A percentile compares a stretch with the other conserved stretches of the same genome.
These are phyloP conservation scores for Drosophila fuyamai DNA, from an alignment of 1,140 invertebrate genomes.

Conservation along the genomic window DNA sequence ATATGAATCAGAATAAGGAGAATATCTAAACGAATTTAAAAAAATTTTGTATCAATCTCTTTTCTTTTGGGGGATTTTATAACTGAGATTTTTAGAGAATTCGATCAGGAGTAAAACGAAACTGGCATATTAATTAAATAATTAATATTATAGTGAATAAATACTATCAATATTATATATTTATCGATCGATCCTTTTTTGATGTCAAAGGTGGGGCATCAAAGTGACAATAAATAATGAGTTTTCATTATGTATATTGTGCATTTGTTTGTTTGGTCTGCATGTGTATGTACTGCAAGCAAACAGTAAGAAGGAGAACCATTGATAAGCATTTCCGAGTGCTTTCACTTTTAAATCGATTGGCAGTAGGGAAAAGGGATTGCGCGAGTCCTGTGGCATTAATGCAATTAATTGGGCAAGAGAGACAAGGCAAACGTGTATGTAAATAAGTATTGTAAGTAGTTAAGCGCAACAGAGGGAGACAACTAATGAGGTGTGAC, in stretches of 20 bases:
- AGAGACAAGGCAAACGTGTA: conserved; percentile 43
- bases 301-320: background rate
- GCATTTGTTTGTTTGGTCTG: conserved; percentile 29
- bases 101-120: too few relatives aligned
- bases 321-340: conserved; percentile 32
- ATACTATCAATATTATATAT: background rate
- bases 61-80: too few relatives aligned
- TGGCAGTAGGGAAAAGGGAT: background rate
- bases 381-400: conserved; percentile 17
- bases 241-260: conserved; percentile 31
- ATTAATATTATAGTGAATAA: too few relatives aligned
- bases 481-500: conserved; percentile 70
- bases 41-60: too few relatives aligned
- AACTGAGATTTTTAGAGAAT: too few relatives aligned
- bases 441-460: conserved; percentile 61
- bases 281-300: background rate
- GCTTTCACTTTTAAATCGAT: conserved; percentile 38
- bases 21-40: too few relatives aligned
- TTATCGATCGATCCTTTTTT: conserved; percentile 3
- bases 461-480: conserved; percentile 48
- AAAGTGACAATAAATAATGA: conserved; percentile 58
- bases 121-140: too few relatives aligned
- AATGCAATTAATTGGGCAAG: conserved; percentile 48
- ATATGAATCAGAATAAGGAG: background rate
- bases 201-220: conserved; percentile 6